These are phyloP conservation scores for Silurus asotus DNA, from an alignment of 2,113 vertebrate species.

Conservation along the genomic window DNA sequence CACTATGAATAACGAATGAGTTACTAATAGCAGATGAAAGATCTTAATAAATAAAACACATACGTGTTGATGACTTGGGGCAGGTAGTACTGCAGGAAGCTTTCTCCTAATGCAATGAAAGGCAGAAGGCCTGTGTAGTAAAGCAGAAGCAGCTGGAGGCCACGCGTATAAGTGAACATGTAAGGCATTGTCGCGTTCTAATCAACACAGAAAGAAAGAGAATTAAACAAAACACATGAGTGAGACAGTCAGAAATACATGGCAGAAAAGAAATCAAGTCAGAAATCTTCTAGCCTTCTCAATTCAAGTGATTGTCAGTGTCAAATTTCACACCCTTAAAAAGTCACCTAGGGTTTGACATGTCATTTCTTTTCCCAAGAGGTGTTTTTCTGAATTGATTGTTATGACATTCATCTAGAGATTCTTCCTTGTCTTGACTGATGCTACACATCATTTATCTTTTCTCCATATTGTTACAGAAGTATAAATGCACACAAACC, in stretches of 20 bases:
- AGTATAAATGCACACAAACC: slow-evolving; percentile 58
- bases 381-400: background rate
- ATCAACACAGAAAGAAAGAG: background rate
- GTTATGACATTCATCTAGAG: background rate
- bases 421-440: background rate
- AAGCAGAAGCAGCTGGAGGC: slow-evolving; percentile 69
- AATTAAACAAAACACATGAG: background rate
- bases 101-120: slow-evolving; percentile 77
- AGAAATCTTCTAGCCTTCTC: background rate
- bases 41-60: slow-evolving; percentile 23
- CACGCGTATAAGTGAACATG: slow-evolving; percentile 72
- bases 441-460: background rate
- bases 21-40: background rate
- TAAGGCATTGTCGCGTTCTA: slow-evolving; percentile 70
- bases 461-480: background rate
- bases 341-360: background rate
- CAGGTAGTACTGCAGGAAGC: slow-evolving; percentile 78
- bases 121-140: slow-evolving; percentile 84
- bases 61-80: slow-evolving; percentile 81
- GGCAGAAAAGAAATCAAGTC: background rate
- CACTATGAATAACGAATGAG: background rate
- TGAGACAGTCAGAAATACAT: background rate
- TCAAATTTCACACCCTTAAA: background rate
- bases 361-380: background rate
- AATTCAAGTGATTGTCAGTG: background rate